Percentiles rank a stretch among this genome's conserved stretches.
Conservation (phyloP, 2,888 invertebrate genomes). For the Exephanes ischioxanthus region DNA sequence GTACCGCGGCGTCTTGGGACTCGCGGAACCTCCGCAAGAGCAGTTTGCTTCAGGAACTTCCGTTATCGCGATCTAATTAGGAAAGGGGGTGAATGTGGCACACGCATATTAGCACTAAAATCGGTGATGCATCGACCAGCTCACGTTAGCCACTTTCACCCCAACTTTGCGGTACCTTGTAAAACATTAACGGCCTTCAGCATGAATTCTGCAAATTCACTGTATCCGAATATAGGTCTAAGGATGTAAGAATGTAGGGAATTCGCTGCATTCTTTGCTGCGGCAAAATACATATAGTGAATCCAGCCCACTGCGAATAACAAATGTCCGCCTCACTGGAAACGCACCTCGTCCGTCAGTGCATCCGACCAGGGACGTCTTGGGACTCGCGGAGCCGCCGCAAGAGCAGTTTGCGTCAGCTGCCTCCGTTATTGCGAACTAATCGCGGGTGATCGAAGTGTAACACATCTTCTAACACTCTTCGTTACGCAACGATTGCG, state of each 20-base stretch:
- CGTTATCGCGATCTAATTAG: constrained; percentile 42
- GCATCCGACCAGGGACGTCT: not conserved
- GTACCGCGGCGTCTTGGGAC: not conserved
- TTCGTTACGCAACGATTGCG: constrained; percentile 66
- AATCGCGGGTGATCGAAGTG: constrained; percentile 52
- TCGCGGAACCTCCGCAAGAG: not conserved
- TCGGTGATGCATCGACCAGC: too few species aligned
- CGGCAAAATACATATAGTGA: too few species aligned
- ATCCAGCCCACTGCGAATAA: not conserved
- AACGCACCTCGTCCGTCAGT: constrained; percentile 1
- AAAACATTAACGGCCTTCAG: too few species aligned
- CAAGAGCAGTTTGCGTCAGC: not conserved
- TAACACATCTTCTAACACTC: constrained; percentile 21
- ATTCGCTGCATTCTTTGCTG: too few species aligned
- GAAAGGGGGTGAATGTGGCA: not conserved
- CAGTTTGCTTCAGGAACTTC: not conserved
- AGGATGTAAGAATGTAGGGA: too few species aligned
- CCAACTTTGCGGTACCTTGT: too few species aligned
- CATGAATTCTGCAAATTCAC: too few species aligned
- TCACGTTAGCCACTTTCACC: too few species aligned
- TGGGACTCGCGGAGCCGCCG: not conserved
- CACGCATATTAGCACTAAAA: too few species aligned
- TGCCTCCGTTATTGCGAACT: constrained; percentile 8
- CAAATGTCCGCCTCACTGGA: constrained; percentile 7
- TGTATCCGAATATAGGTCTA: too few species aligned